Base-by-base conservation (phyloP, 1,140 invertebrate species). In the Sarcophaga bullata region DNA sequence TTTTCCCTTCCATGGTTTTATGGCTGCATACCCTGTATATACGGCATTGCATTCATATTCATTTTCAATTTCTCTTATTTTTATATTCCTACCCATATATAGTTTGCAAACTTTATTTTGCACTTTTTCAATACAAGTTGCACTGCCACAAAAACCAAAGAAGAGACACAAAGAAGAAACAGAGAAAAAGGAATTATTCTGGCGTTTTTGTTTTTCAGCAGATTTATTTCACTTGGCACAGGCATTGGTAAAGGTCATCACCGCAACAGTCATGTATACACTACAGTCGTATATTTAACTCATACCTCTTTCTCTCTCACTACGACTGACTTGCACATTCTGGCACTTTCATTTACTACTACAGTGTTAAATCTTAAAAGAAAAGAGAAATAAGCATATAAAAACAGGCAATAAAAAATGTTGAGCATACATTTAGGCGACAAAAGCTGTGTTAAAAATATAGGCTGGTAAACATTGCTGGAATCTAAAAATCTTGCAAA, bases 171-270 rank as follows among this genome's bases (percentile, higher is more conserved):
- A 58, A 58, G 25, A 58, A n/a, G 54, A 58, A 58, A 37, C 25
- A 2, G 25, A 37, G 25, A 37, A 37, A 37, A 37, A 37, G 4
- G 25, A 58, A 58, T n/a, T 58, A n/a, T 58, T 58, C 54, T n/a
- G 13, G 54, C 54, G 54, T 58, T 58, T 58, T 58, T 58, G 54
- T n/a, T n/a, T 58, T 58, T 58, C 54, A 13, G 7, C 15, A 58
- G 54, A 58, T 58, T 58, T 58, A 58, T 58, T 58, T 58, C 54
- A 58, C 54, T 58, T 58, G 54, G 54, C 54, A 58, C 54, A 58
- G 13, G 54, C 54, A 58, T n/a, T 54, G 15, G 54, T 13, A n/a
- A 58, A 58, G 54, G 54, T 58, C 54, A 58, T 58, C 54, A 58
- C 54, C 54, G n/a, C 54, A 58, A 58, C 54, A 58, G 54, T 58